phyloP scores from a whole-genome alignment of 2,113 vertebrate species.

The Alligator mississippiensis region DNA sequence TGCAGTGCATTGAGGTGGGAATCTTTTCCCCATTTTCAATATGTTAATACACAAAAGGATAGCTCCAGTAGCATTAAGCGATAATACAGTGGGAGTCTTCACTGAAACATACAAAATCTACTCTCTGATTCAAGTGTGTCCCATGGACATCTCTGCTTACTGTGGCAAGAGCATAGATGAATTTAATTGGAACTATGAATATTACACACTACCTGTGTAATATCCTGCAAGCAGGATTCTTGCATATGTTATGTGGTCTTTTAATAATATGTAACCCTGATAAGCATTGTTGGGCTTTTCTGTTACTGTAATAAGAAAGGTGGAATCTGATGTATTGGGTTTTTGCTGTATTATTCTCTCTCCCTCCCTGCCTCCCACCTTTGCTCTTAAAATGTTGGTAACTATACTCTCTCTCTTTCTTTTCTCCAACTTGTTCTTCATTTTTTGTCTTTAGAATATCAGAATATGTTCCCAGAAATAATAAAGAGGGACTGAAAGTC shows the following conservation, averaged over 20 bases:
- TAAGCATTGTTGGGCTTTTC: not conserved
- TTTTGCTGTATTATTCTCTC: not conserved
- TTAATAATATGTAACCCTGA: not conserved
- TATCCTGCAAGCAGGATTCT: not conserved
- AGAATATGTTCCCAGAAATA: not conserved
- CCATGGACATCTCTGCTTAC: not conserved
- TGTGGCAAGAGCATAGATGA: not conserved
- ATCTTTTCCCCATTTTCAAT: not conserved
- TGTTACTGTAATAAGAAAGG: not conserved
- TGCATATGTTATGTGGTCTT: not conserved
- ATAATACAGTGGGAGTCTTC: not conserved
- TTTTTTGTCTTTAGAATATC: not conserved
- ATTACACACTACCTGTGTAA: too few species aligned
- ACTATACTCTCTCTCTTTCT: not conserved
- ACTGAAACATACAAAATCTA: conserved; percentile 5
- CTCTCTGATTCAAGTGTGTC: not conserved
- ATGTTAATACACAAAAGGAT: not conserved
- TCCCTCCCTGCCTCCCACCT: not conserved
- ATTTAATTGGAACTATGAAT: conserved; percentile 16
- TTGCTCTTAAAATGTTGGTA: not conserved
- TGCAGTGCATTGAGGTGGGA: not conserved
- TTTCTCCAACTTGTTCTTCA: not conserved
- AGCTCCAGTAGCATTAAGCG: not conserved
- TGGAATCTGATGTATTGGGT: not conserved
- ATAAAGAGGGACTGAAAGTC: not conserved